Percentiles rank a stretch among this genome's conserved stretches.
These are phyloP conservation scores for Pipistrellus kuhlii DNA, from an alignment of 2,797 vertebrate genomes.

Conservation along the genomic window DNA sequence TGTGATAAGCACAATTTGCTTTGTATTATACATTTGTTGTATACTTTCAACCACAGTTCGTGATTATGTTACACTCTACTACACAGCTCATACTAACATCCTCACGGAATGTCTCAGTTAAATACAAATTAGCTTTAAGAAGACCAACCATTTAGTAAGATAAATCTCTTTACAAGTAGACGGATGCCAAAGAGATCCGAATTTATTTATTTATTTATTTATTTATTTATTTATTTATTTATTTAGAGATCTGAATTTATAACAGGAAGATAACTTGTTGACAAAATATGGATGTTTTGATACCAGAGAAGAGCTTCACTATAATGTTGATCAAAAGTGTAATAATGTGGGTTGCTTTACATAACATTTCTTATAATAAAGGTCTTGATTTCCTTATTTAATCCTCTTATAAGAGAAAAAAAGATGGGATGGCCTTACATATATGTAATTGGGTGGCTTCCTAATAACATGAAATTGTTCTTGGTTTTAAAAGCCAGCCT, in stretches of 20 bases:
- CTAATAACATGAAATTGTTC: background rate
- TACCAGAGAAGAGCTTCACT: background rate
- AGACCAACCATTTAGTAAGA: background rate
- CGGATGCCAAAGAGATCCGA: background rate
- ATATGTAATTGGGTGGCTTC: background rate
- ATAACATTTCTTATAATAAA: background rate
- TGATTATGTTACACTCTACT: background rate
- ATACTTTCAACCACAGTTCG: background rate
- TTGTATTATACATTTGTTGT: background rate
- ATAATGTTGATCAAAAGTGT: background rate
- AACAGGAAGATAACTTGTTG: background rate
- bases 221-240: background rate
- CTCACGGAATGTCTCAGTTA: background rate
- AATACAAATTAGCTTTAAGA: background rate
- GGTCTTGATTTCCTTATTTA: constrained; percentile 6
- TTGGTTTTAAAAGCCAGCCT: background rate
- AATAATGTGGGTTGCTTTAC: background rate
- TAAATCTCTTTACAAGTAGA: background rate
- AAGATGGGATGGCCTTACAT: background rate
- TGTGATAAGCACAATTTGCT: constrained; percentile 12
- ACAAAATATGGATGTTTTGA: background rate
- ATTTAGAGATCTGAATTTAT: background rate
- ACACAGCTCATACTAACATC: background rate
- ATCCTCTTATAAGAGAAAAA: background rate
- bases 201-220: background rate